phyloP scores from a whole-genome alignment of 1,140 invertebrate genomes.

The Solenopsis invicta region DNA sequence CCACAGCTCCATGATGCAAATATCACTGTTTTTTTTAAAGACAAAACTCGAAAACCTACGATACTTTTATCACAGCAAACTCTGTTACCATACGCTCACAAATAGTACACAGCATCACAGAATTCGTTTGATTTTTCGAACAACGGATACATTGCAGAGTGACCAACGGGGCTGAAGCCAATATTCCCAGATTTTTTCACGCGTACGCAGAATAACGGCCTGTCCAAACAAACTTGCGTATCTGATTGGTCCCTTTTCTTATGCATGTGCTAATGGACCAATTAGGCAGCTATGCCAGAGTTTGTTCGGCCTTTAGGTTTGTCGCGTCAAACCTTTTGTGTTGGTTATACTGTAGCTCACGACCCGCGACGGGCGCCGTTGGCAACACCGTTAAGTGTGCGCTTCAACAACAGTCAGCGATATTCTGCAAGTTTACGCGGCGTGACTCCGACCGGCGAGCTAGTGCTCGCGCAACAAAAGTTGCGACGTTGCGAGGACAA shows the following conservation, averaged over 20 bases:
- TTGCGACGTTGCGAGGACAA: background rate
- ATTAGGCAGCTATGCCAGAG: no score
- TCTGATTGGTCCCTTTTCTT: no score
- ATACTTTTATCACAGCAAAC: no score
- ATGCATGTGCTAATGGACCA: no score
- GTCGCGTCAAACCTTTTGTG: no score
- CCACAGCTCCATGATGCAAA: slow-evolving; percentile 64
- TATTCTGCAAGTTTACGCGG: background rate
- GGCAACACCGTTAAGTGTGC: background rate
- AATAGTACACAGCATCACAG: background rate
- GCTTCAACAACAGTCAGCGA: background rate
- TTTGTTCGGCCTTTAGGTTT: no score
- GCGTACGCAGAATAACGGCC: background rate
- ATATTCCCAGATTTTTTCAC: background rate
- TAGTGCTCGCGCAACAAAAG: background rate
- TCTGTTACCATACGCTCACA: slow-evolving; percentile 17
- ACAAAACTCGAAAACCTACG: no score
- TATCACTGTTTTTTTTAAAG: background rate
- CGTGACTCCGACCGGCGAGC: slow-evolving; percentile 21
- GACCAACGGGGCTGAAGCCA: background rate
- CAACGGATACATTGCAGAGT: background rate
- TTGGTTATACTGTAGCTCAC: no score
- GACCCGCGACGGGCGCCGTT: background rate
- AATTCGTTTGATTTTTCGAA: slow-evolving; percentile 75
- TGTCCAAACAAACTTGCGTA: no score